Base-by-base conservation (phyloP, 64 coral and sea anemone genomes). In the Pocillopora damicornis region DNA sequence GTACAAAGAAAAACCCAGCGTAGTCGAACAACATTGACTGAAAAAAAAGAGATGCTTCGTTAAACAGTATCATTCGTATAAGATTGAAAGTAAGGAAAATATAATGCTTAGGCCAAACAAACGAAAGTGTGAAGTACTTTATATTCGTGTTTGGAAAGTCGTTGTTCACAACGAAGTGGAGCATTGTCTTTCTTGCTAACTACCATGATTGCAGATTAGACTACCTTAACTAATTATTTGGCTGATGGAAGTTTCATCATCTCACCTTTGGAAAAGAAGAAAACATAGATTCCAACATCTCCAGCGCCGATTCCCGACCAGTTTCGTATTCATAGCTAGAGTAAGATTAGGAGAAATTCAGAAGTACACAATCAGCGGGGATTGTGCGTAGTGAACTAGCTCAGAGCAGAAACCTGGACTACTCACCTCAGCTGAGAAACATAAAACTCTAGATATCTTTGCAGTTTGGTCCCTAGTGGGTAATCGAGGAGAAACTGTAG, bases 1-100 rank as follows among this genome's bases (percentile, higher is more conserved):
- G 97, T 67, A 99, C 71, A 83, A 99, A 99, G 65, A 99, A 95
- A 69, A 99, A 92, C 11, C 93, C 90, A 60, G 97, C 82, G 69
- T 92, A 86, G 9, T 88, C 60, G 36, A 88, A 90, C 15, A 99
- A 42, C 14, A 86, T 30, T 42, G 84, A 81, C 97, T 99, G 71
- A 58, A 79, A 75, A 75, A 16, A 83, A 51, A 51, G 42, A 7
- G 42, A 51, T 51, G 0, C 42, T 2, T 45, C 42, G 1, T 45
- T 1, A 51, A 51, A 51, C 42, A 1, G 42, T 51, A 51, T 51
- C 42, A 51, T 51, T 51, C 42, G 42, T 51, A 51, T 7, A 51
- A 51, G 42, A 51, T 51, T 2, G 42, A 51, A 51, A 51, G 7
- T 2, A 51, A 51, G 42, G 7, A 4, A 51, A 51, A 51, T 51